Percentiles rank a stretch among this genome's conserved stretches.
Conservation (phyloP, 2,888 invertebrate species). For the Eupithecia abbreviata region DNA sequence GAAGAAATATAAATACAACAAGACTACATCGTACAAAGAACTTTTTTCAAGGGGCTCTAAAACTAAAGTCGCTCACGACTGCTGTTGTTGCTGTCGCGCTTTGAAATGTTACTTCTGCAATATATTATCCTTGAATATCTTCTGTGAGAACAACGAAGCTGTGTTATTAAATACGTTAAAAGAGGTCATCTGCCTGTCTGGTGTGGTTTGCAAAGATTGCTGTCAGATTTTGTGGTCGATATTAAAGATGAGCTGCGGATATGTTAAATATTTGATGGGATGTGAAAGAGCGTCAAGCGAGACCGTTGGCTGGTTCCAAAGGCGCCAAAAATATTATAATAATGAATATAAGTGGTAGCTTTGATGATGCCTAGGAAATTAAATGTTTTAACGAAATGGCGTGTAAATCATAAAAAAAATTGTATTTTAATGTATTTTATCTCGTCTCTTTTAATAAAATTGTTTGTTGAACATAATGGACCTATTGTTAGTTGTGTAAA, state of each 20-base stretch:
- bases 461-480: background rate
- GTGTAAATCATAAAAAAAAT: background rate
- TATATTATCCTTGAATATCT: background rate
- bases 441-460: background rate
- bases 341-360: too few relatives aligned
- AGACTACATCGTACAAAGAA: background rate
- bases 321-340: too few relatives aligned
- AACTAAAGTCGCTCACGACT: background rate
- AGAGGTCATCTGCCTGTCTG: background rate
- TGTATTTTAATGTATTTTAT: background rate
- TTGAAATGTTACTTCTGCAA: background rate
- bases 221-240: background rate
- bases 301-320: too few relatives aligned
- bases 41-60: background rate
- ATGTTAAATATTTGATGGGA: too few relatives aligned
- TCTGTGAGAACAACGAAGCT: background rate
- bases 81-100: background rate
- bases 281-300: too few relatives aligned
- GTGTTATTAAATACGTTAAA: background rate
- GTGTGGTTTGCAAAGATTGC: background rate
- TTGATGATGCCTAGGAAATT: background rate
- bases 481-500: too few relatives aligned
- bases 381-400: background rate
- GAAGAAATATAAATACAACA: background rate
- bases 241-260: too few relatives aligned